Evolutionary conservation across 2,797 vertebrate genomes (phyloP), one percentile per base, ranked within the genome.

Genomic region (Girardinus metallicus): DNA sequence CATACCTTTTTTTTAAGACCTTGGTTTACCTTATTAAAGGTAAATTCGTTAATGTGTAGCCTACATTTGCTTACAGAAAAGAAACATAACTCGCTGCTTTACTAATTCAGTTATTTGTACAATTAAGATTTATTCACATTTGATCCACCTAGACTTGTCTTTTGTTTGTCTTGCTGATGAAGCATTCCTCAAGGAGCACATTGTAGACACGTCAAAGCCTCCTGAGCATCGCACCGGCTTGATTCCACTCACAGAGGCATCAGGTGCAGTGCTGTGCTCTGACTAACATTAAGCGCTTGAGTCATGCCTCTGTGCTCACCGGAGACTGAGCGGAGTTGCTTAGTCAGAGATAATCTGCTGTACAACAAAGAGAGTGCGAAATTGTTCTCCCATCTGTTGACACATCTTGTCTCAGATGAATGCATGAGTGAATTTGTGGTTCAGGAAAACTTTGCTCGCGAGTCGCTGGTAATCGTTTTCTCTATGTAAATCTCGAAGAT

Each of bases 251-350:
- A 75, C 51, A 71, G 57, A 85, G 85, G 83, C 86, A 83, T 91
- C 93, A 90, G 91, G 89, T 93, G 89, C 88, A 80, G 62, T 12
- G 18, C 80, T 78, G 57, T 4, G 1, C 83, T 81, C 85, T 47
- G 76, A 84, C 75, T 86, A 85, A 75, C 87, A 75, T 81, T 80
- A 76, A 80, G 85, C 76, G 83, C 79, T 89, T 86, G 80, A 91
- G 76, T 87, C 86, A 82, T 77, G 74, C 78, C 74, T 31, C 80
- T 68, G 4, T 44, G 76, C 80, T 88, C 86, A 11, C 73, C 47
- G 43, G 92, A 86, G 88, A 89, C 76, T 16, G 78, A 72, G 76
- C 9, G 7, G 77, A 81, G 80, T 80, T 85, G 75, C 83, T 77
- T 76, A 74, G 86, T 88, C 88, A 80, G 77, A 87, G 84, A 70